Evolutionary conservation across 2,797 vertebrate genomes (phyloP), one percentile per base, ranked within the genome.

Genomic region (Clarias platycephalus): DNA sequence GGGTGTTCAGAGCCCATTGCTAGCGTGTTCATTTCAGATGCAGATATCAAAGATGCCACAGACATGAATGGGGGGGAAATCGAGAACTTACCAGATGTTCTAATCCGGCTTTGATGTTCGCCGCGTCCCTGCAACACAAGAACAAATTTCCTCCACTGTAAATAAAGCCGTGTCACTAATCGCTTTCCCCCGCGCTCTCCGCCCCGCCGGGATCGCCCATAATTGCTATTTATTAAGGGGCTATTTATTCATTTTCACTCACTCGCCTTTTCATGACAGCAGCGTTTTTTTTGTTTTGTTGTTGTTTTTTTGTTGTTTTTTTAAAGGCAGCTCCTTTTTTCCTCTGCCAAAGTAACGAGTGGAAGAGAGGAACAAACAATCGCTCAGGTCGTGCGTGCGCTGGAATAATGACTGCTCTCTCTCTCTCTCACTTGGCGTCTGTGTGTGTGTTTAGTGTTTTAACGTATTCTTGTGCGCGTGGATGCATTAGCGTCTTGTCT

Each of bases 21-120:
- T 93, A n/a, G 94, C 94, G 92, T 95, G 94, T 96, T 96, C 94
- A 96, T 96, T 96, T 96, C 92, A 93, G 95, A 96, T 95, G 95
- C 95, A 95, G 95, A 96, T 96, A 97, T 96, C 95, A 97, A 96
- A 96, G 94, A 94, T 91, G 92, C 94, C 93, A 94, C 93, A 95
- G 95, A 95, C 94, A 93, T 95, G 93, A 93, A 94, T 92, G 93
- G 93, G 57, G 57, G 75, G 78, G 95, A 95, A 58, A 58, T 68
- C 92, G 76, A 88, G 92, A 96, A 97, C 96, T 98, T 97, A 99
- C 97, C 98, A 99, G 97, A 98, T 99, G 97, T 96, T 99, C 97
- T 96, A 97, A 96, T 96, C 94, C 95, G 92, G 92, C 94, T 96
- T 97, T 98, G 95, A 97, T 95, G 96, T 94, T 97, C 89, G 82